Conservation (phyloP, 2,113 vertebrate species). For the Notiomystis cincta region DNA sequence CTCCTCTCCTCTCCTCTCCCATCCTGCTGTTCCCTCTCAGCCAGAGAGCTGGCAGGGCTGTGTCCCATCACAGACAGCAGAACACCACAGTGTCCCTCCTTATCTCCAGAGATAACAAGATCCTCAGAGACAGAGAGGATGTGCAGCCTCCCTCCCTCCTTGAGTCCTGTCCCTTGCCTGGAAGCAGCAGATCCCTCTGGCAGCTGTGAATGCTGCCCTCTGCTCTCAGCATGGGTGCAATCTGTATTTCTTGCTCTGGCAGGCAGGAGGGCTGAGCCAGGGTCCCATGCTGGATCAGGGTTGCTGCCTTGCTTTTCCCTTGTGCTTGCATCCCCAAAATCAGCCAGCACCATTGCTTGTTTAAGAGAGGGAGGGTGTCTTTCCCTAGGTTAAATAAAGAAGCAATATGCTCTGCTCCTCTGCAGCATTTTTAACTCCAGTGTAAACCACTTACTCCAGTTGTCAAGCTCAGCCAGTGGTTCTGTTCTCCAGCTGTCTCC, state of each 20-base stretch:
- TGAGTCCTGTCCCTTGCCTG: background rate
- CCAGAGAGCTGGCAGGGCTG: background rate
- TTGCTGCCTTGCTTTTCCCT: background rate
- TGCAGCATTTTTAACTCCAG: background rate
- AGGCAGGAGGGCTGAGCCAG: background rate
- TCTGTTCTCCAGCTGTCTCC: background rate
- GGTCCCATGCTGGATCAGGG: background rate
- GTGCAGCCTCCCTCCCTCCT: background rate
- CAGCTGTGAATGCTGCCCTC: background rate
- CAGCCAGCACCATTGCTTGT: background rate
- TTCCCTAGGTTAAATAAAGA: background rate
- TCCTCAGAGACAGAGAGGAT: constrained; percentile 2
- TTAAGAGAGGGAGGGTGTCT: background rate
- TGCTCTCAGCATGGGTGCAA: background rate
- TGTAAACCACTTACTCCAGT: background rate
- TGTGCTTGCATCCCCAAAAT: background rate
- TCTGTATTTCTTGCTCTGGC: background rate
- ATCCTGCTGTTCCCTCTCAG: background rate
- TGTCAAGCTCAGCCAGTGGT: background rate
- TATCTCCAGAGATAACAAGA: constrained; percentile 28
- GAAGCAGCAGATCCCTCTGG: constrained; percentile 1
- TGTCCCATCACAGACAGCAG: background rate
- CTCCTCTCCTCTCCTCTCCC: background rate
- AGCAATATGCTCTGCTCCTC: background rate
- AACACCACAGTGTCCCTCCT: background rate